Evolutionary conservation across 1,140 invertebrate genomes (phyloP).

Genomic region (Hirudo medicinalis): DNA sequence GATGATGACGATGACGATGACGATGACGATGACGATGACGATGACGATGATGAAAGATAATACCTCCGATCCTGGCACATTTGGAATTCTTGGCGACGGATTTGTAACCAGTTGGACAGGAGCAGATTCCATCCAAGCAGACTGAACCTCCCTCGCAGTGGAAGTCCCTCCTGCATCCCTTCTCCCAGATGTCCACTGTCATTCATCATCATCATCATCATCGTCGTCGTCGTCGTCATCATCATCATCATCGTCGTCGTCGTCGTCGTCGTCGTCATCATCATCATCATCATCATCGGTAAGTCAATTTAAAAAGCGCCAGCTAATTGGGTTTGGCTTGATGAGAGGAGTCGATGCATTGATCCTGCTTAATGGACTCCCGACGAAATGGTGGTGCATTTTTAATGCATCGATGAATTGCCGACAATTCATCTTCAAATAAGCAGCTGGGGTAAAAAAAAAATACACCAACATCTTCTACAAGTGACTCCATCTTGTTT

Average conservation of each 20-base stretch:
- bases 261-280: not conserved
- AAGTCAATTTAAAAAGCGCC: too few relatives aligned
- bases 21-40: not conserved
- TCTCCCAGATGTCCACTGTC: constrained; percentile 15
- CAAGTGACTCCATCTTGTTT: constrained; percentile 14
- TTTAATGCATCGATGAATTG: too few relatives aligned
- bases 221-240: not conserved
- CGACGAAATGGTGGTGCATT: too few relatives aligned
- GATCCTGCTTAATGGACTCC: too few relatives aligned
- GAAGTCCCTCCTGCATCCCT: constrained; percentile 13
- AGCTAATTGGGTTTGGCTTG: too few relatives aligned
- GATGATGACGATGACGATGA: not conserved
- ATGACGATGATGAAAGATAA: not conserved
- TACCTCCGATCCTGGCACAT: constrained; percentile 19
- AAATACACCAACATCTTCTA: constrained; percentile 6
- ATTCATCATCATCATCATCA: constrained; percentile 4
- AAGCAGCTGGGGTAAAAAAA: too few relatives aligned
- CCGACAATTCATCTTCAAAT: too few relatives aligned
- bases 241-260: not conserved
- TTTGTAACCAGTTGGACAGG: constrained; percentile 18
- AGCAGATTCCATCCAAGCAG: constrained; percentile 17
- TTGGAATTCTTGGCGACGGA: constrained; percentile 12
- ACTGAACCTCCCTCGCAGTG: constrained; percentile 21
- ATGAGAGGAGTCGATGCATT: too few relatives aligned
- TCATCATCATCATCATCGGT: not conserved